Evolutionary conservation across 2,888 invertebrate species (phyloP).

Genomic region (Boloria selene): DNA sequence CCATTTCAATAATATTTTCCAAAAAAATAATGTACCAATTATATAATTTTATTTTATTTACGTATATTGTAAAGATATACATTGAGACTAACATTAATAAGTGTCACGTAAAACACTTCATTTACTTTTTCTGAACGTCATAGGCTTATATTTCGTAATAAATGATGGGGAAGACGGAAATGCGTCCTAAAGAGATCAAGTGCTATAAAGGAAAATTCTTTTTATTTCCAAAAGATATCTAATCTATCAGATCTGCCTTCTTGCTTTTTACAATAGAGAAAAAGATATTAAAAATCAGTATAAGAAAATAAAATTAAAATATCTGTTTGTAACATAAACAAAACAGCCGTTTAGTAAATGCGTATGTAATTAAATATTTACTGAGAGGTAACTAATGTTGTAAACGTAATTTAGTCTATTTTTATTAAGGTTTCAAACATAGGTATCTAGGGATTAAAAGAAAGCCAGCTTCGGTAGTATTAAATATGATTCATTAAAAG

Average conservation of each 20-base stretch:
- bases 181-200: constrained; percentile 50
- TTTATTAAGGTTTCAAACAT: too few relatives aligned
- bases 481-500: background rate
- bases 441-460: too few relatives aligned
- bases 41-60: too few relatives aligned
- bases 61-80: background rate
- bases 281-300: background rate
- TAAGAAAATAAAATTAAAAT: too few relatives aligned
- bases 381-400: too few relatives aligned
- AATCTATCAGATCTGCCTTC: constrained; percentile 26
- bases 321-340: too few relatives aligned
- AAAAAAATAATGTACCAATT: too few relatives aligned
- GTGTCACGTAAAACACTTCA: constrained; percentile 38
- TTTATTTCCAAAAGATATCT: constrained; percentile 29
- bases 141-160: constrained; percentile 59
- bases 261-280: background rate
- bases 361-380: too few relatives aligned
- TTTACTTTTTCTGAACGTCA: constrained; percentile 54
- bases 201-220: constrained; percentile 40
- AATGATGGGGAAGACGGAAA: constrained; percentile 61
- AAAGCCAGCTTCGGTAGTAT: background rate
- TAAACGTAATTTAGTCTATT: too few relatives aligned
- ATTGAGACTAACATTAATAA: constrained; percentile 28
- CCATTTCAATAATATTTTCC: too few relatives aligned
- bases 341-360: too few relatives aligned